Base-by-base conservation (phyloP, 2,888 invertebrate species). In the Carterocephalus palaemon region DNA sequence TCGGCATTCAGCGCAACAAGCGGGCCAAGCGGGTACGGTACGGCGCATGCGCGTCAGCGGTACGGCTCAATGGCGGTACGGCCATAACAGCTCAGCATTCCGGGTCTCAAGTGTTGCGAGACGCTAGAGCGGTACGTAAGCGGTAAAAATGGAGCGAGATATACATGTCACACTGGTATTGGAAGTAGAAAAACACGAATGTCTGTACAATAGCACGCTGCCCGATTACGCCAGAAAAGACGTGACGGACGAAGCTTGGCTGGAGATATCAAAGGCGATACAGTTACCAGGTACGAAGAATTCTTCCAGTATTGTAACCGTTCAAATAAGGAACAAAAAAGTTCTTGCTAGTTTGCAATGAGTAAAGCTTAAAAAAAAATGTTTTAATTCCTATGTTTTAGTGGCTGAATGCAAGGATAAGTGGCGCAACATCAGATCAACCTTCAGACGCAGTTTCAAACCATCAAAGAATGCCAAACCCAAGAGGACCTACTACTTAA, bases 111-210 rank as follows among this genome's bases (percentile, higher is more conserved):
- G n/a, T n/a, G n/a, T n/a, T n/a, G n/a, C n/a, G n/a, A n/a, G n/a
- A n/a, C n/a, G n/a, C n/a, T n/a, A n/a, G n/a, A n/a, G n/a, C n/a
- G n/a, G n/a, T n/a, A n/a, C n/a, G n/a, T n/a, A 26, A n/a, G 12
- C 8, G 12, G 17, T 41, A 1, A 13, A 9, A 17, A 42, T 42
- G 42, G 42, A 29, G 22, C 17, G n/a, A n/a, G 42, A 42, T 10
- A n/a, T n/a, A n/a, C 36, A 36, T 20, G 36, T 43, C 3, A 29
- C 36, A 12, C 17, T 43, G 4, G 43, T 43, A 1, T 23, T 22
- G 12, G 36, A 43, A 29, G 43, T 45, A 1, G 31, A 45, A 15
- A 45, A 45, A 37, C 23, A 45, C 12, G 43, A 45, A 19, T 45
- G 43, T 20, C 37, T 45, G 0, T 45, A 45, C 23, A 45, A 45